Base-by-base conservation (phyloP, 2,888 invertebrate species). In the Leptopilina myrica region DNA sequence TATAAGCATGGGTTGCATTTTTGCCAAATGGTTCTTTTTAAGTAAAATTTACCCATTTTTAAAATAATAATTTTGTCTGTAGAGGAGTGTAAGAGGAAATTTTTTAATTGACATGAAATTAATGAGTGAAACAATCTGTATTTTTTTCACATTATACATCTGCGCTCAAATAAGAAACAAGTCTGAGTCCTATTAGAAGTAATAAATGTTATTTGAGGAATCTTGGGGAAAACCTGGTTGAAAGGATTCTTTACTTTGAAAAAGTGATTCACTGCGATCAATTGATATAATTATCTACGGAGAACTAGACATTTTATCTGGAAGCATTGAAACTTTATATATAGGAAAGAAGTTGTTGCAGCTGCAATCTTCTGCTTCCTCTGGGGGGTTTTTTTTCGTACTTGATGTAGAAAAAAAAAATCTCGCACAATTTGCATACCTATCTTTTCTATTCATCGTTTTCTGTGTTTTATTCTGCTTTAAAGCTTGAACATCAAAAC, bases 261-360 rank as follows among this genome's bases (percentile, higher is more conserved):
- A 69, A 69, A 69, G 49, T 53, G 69, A 69, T 69, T 69, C 69
- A 53, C 49, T 69, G 11, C 20, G 69, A 69, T 26, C 26, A 53
- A 26, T 69, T 69, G 49, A 67, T 67, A 67, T 49, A 67, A 67
- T 67, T 67, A 67, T 49, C 12, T 67, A 67, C 49, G 2, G 20
- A 67, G 67, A 67, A 67, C 46, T 20, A 49, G 6, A 20, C 46
- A 49, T 67, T 20, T 33, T 67, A 49, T 67, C 67, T 49, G 12
- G 67, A 67, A 67, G 67, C 67, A 20, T 46, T 49, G 14, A 20
- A 43, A 49, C 67, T 62, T 11, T 49, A 49, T 49, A 49, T 49
- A 46, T 20, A 46, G 15, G 20, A 67, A 67, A 67, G 67, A 20
- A 66, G 46, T 15, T 46, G 8, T 43, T 46, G 66, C 7, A 9